Evolutionary conservation across 2,888 invertebrate species (phyloP).

Genomic region (Pecten maximus): DNA sequence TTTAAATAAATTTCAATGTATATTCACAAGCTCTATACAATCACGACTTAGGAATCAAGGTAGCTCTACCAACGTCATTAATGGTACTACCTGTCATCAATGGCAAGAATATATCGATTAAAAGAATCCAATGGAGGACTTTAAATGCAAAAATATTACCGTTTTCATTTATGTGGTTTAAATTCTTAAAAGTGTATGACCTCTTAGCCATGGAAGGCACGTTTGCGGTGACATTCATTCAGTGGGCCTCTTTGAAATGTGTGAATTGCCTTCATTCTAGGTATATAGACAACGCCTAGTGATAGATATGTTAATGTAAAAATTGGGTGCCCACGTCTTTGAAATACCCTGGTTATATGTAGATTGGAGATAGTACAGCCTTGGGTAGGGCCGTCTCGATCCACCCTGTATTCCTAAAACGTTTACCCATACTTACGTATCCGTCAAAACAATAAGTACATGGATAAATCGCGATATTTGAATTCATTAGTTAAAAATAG

Average conservation of each 20-base stretch:
- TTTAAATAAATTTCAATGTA: background rate
- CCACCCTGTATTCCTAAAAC: too few species aligned
- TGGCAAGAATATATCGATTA: background rate
- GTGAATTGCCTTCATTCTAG: background rate
- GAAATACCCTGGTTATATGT: too few species aligned
- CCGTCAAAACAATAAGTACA: too few species aligned
- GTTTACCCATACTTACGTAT: too few species aligned
- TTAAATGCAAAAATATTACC: background rate
- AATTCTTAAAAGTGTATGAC: background rate
- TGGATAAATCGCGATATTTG: too few species aligned
- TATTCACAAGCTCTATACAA: background rate
- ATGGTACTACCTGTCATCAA: background rate
- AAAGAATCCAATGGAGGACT: background rate
- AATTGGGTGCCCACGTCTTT: too few species aligned
- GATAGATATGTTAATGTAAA: background rate
- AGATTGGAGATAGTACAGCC: too few species aligned
- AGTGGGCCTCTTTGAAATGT: background rate
- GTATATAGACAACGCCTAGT: background rate
- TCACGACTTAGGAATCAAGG: background rate
- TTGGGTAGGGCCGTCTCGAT: too few species aligned
- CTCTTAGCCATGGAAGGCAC: background rate
- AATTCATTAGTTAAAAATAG: too few species aligned
- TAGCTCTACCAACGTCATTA: background rate
- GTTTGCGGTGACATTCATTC: background rate
- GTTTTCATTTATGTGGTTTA: background rate